phyloP scores from a whole-genome alignment of 2,888 invertebrate species.

The Latheticus oryzae region DNA sequence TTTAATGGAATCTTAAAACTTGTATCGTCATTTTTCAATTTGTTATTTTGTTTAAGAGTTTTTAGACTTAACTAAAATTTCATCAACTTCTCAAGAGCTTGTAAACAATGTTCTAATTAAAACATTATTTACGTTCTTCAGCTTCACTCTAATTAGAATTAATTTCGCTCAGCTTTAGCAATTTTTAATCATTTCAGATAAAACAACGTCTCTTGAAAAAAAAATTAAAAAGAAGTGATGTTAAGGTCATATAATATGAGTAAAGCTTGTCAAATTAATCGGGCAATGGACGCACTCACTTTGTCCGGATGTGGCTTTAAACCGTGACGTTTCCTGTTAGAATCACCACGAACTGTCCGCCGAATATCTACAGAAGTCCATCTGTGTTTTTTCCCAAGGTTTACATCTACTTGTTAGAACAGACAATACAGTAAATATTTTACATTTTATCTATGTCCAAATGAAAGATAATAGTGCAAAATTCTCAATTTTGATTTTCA shows the following conservation, averaged over 20 bases:
- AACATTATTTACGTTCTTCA: slow-evolving; percentile 31
- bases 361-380: slow-evolving; percentile 26
- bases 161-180: slow-evolving; percentile 16
- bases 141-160: slow-evolving; percentile 24
- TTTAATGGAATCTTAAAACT: no score
- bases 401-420: slow-evolving; percentile 8
- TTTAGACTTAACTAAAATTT: slow-evolving; percentile 13
- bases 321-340: slow-evolving; percentile 41
- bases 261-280: slow-evolving; percentile 34
- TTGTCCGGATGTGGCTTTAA: slow-evolving; percentile 15
- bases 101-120: slow-evolving; percentile 27
- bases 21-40: no score
- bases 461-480: no score
- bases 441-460: no score
- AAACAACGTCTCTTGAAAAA: no score
- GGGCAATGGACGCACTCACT: slow-evolving; percentile 37
- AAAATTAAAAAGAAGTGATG: neutral
- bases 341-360: slow-evolving; percentile 11
- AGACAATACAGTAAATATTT: slow-evolving; percentile 16
- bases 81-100: slow-evolving; percentile 9
- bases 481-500: no score
- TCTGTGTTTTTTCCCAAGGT: slow-evolving; percentile 27
- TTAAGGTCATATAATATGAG: slow-evolving; percentile 12
- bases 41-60: no score
- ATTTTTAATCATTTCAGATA: slow-evolving; percentile 21